phyloP scores from a whole-genome alignment of 2,888 invertebrate species.

The Pristionchus fissidentatus region DNA sequence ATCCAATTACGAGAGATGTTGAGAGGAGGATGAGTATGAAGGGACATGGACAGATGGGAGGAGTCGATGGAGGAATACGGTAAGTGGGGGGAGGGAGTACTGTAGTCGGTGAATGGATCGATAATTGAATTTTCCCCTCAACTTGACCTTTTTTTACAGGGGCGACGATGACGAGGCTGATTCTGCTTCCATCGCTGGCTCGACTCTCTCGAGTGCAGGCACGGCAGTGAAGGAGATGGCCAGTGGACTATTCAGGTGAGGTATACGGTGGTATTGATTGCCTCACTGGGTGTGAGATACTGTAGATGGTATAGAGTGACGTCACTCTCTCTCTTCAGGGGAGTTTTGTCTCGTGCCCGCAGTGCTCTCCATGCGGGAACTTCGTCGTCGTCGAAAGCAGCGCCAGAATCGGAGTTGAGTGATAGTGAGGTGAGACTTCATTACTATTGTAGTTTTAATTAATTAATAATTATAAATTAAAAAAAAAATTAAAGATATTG shows the following conservation, averaged over 20 bases:
- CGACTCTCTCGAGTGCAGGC: slow-evolving; percentile 37
- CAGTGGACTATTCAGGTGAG: slow-evolving; percentile 42
- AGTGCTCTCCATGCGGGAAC: neutral
- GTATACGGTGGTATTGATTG: neutral
- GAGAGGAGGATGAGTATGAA: slow-evolving; percentile 73
- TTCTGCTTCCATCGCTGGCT: neutral
- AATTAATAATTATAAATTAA: neutral
- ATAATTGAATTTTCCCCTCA: neutral
- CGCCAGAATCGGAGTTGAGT: slow-evolving; percentile 42
- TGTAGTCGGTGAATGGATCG: neutral
- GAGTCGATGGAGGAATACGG: slow-evolving; percentile 49
- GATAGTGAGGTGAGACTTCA: slow-evolving; percentile 31
- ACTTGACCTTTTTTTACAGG: neutral
- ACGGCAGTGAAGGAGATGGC: slow-evolving; percentile 45
- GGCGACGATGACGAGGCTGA: slow-evolving; percentile 7
- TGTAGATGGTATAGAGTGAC: too few relatives aligned
- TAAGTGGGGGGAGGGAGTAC: neutral
- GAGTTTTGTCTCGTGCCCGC: slow-evolving; percentile 42
- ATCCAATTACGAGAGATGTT: slow-evolving; percentile 73
- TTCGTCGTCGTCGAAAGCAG: slow-evolving; percentile 29
- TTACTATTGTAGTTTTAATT: neutral
- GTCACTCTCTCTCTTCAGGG: slow-evolving; percentile 39
- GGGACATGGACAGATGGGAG: slow-evolving; percentile 56
- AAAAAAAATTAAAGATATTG: neutral
- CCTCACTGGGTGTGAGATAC: too few relatives aligned